Conservation (phyloP, 2,113 vertebrate species). For the Brachionichthys hirsutus region DNA sequence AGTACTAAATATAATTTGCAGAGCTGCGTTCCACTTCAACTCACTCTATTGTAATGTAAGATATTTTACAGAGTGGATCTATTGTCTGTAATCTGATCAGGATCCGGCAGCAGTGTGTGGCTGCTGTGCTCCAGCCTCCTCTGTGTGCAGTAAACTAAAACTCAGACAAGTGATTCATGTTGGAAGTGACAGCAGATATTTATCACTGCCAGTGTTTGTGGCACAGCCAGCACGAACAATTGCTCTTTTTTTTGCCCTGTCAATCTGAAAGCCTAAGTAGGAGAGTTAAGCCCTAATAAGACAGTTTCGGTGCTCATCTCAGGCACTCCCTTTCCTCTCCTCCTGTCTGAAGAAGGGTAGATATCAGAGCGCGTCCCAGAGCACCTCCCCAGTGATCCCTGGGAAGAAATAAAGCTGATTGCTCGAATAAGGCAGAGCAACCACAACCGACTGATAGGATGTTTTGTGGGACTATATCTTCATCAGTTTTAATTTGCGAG, state of each 20-base stretch:
- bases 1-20: slow-evolving; percentile 59
- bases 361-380: slow-evolving; percentile 45
- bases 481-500: slow-evolving; percentile 42
- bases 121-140: slow-evolving; percentile 45
- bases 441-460: slow-evolving; percentile 19
- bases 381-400: slow-evolving; percentile 45
- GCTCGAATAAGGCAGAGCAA: slow-evolving; percentile 53
- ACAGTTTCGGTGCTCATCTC: slow-evolving; percentile 56
- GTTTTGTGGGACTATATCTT: slow-evolving; percentile 23
- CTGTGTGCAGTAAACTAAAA: slow-evolving; percentile 58
- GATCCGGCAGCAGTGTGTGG: slow-evolving; percentile 51
- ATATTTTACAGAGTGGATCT: slow-evolving; percentile 66
- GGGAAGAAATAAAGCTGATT: slow-evolving; percentile 52
- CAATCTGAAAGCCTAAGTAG: slow-evolving; percentile 57
- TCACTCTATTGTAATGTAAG: slow-evolving; percentile 57
- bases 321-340: slow-evolving; percentile 20
- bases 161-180: slow-evolving; percentile 73
- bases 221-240: slow-evolving; percentile 48
- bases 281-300: slow-evolving; percentile 66
- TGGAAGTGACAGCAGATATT: slow-evolving; percentile 74
- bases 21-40: slow-evolving; percentile 40
- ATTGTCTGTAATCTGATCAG: slow-evolving; percentile 71
- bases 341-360: slow-evolving; percentile 53
- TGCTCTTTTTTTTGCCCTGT: slow-evolving; percentile 42
- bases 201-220: slow-evolving; percentile 75